A percentile compares a stretch with the other conserved stretches of the same genome.
Evolutionary conservation across 2,888 invertebrate genomes (phyloP).

Genomic region (Globia sparganii): DNA sequence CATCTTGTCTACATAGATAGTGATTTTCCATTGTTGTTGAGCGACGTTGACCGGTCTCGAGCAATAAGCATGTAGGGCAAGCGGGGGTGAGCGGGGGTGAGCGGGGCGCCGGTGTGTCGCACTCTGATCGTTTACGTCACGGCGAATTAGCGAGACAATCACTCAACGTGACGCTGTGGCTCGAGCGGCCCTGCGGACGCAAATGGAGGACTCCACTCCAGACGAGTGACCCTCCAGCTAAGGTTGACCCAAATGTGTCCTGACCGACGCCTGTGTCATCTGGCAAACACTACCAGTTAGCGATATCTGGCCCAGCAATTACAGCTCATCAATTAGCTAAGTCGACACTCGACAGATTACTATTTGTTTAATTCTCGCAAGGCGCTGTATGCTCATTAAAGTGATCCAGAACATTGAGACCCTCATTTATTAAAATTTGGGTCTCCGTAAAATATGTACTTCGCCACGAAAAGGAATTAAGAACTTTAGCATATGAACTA

Average conservation of each 20-base stretch:
- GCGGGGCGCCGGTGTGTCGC: constrained; percentile 60
- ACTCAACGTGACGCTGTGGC: constrained; percentile 81
- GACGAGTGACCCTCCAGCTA: constrained; percentile 77
- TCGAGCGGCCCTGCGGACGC: constrained; percentile 76
- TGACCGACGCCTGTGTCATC: constrained; percentile 63
- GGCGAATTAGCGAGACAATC: constrained; percentile 85
- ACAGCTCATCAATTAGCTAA: constrained; percentile 53
- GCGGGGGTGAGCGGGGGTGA: constrained; percentile 47
- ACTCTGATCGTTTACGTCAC: constrained; percentile 75
- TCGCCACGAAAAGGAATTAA: constrained; percentile 43
- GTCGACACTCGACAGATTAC: constrained; percentile 40
- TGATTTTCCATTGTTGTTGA: constrained; percentile 63
- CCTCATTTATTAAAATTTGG: constrained; percentile 48
- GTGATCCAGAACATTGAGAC: constrained; percentile 20
- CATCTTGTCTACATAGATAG: constrained; percentile 25
- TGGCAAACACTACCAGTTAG: constrained; percentile 47
- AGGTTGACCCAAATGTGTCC: constrained; percentile 75
- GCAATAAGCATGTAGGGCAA: constrained; percentile 62
- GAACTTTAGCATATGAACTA: constrained; percentile 56
- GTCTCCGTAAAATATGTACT: constrained; percentile 29
- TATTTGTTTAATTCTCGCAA: constrained; percentile 43
- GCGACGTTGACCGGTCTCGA: constrained; percentile 64
- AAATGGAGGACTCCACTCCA: constrained; percentile 82
- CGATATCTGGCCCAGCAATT: constrained; percentile 54
- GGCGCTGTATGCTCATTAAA: constrained; percentile 28